phyloP scores from a whole-genome alignment of 2,888 invertebrate genomes.

The Vannuccia rotundouncinata region DNA sequence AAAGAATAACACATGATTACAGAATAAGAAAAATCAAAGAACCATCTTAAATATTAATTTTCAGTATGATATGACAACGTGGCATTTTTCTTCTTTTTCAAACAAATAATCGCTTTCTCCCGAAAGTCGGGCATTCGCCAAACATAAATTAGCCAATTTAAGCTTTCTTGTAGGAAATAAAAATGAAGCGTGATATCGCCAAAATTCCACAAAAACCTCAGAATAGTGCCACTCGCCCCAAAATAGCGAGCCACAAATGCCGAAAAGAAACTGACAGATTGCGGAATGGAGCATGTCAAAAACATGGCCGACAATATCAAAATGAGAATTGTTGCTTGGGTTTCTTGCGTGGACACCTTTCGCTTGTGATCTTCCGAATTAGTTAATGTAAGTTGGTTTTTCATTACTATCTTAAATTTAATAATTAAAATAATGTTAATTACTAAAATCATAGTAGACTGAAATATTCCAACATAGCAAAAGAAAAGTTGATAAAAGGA shows the following conservation, averaged over 20 bases:
- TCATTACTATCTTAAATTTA: background rate
- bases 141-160: conserved; percentile 18
- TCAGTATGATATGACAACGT: too few relatives aligned
- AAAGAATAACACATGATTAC: too few relatives aligned
- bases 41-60: too few relatives aligned
- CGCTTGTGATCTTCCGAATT: background rate
- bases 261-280: background rate
- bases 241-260: background rate
- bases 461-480: conserved; percentile 10
- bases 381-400: background rate
- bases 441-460: background rate
- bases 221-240: background rate
- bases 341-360: background rate
- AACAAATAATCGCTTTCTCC: background rate
- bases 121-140: conserved; percentile 24
- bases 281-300: background rate
- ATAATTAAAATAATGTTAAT: background rate
- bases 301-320: background rate
- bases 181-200: background rate
- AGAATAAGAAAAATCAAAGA: too few relatives aligned
- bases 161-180: conserved; percentile 6
- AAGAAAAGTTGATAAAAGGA: background rate
- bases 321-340: background rate
- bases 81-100: background rate
- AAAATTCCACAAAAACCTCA: background rate